Conservation (phyloP, 2,113 vertebrate genomes). For the Syngnathoides biaculeatus region DNA sequence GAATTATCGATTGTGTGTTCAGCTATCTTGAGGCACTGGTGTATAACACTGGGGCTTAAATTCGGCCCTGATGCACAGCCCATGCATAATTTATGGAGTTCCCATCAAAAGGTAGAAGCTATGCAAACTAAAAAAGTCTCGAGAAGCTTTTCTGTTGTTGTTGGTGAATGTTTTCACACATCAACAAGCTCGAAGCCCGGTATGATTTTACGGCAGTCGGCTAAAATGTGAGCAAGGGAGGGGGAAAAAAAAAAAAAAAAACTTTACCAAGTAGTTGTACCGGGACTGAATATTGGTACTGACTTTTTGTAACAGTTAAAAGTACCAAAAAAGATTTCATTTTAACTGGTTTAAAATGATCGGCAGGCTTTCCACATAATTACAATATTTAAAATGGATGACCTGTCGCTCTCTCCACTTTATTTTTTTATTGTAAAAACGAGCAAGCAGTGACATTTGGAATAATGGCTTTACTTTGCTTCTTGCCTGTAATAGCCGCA, state of each 20-base stretch:
- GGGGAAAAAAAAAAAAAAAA: conserved; percentile 14
- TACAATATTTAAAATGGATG: conserved; percentile 42
- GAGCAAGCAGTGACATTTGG: conserved; percentile 18
- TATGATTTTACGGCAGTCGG: conserved; percentile 48
- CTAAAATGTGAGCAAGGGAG: conserved; percentile 28
- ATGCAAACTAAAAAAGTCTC: conserved; percentile 65
- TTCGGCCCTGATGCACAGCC: conserved; percentile 64
- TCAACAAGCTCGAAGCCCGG: conserved; percentile 61
- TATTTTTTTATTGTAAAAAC: conserved; percentile 45
- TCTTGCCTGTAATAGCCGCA: conserved; percentile 45
- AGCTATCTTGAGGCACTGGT: conserved; percentile 73
- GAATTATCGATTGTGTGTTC: conserved; percentile 75
- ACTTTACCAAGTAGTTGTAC: conserved; percentile 12
- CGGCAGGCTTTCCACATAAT: conserved; percentile 14
- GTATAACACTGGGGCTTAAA: conserved; percentile 72
- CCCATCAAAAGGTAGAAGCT: conserved; percentile 71
- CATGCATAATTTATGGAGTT: conserved; percentile 74
- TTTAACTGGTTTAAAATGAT: conserved; percentile 20
- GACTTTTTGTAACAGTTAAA: conserved; percentile 32
- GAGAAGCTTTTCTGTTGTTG: conserved; percentile 49
- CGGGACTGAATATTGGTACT: not conserved
- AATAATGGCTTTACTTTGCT: conserved; percentile 37
- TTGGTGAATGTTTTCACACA: conserved; percentile 68
- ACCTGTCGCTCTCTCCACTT: conserved; percentile 31
- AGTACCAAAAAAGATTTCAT: conserved; percentile 16